These are phyloP conservation scores for Polyodon spathula DNA, from an alignment of 2,113 vertebrate species.

Conservation along the genomic window DNA sequence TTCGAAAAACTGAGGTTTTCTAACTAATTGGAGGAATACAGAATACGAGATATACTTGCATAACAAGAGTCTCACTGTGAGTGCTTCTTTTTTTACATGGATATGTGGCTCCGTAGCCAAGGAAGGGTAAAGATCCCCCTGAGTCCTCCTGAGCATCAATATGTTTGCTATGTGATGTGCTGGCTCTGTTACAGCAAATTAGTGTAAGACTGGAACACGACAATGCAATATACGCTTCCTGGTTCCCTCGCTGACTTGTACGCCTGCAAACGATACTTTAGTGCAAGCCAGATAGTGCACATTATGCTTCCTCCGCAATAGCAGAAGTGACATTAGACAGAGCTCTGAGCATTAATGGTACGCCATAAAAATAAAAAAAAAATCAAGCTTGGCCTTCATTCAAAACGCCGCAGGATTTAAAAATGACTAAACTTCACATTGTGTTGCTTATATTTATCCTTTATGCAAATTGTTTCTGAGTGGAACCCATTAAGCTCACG, in stretches of 20 bases:
- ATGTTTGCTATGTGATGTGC: constrained; percentile 69
- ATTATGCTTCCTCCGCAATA: constrained; percentile 59
- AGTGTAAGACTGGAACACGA: constrained; percentile 51
- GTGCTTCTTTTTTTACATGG: neutral
- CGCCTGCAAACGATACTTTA: constrained; percentile 60
- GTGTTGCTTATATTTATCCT: constrained; percentile 80
- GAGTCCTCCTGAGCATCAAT: constrained; percentile 61
- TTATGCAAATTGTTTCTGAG: constrained; percentile 77
- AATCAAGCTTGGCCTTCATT: constrained; percentile 78
- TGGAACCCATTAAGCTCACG: constrained; percentile 57
- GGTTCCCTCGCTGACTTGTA: constrained; percentile 49
- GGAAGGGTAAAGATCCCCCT: constrained; percentile 65
- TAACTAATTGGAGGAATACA: no score
- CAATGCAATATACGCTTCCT: constrained; percentile 52
- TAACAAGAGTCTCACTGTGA: no score
- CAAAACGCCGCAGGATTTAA: constrained; percentile 77
- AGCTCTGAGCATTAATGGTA: constrained; percentile 72
- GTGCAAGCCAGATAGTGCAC: constrained; percentile 50
- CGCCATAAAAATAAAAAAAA: constrained; percentile 36
- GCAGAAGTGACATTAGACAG: constrained; percentile 70
- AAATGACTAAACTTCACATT: constrained; percentile 86
- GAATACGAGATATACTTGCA: no score
- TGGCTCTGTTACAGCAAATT: constrained; percentile 70
- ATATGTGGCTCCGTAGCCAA: constrained; percentile 40
- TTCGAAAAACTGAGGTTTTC: no score